phyloP scores from a whole-genome alignment of 1,140 invertebrate species.

The Pemphigus obesinymphae region DNA sequence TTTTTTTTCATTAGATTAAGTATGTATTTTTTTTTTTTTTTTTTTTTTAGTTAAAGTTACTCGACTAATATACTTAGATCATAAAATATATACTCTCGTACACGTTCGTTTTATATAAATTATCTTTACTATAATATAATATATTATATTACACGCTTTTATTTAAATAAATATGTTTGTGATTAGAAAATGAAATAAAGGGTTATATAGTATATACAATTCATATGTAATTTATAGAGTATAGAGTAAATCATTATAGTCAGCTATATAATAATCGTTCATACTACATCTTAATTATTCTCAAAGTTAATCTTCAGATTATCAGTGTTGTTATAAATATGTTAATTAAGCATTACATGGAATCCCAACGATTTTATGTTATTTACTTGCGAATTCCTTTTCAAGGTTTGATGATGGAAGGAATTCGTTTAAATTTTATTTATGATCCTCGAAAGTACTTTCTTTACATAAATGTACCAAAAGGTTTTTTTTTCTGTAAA shows the following conservation, averaged over 20 bases:
- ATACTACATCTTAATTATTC: background rate
- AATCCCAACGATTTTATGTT: background rate
- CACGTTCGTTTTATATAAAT: background rate
- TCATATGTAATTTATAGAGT: background rate
- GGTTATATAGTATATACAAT: background rate
- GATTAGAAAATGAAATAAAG: background rate
- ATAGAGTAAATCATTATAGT: background rate
- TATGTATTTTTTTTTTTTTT: background rate
- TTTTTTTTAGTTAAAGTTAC: no score
- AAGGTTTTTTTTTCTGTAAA: no score
- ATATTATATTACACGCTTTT: background rate
- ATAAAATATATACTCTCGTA: background rate
- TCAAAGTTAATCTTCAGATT: background rate
- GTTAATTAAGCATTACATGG: background rate
- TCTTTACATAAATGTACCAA: no score
- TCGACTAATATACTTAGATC: background rate
- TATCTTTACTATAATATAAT: no score
- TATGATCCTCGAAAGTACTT: no score
- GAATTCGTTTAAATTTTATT: slow-evolving; percentile 3
- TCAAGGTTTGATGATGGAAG: background rate
- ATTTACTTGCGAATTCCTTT: background rate
- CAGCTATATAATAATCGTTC: background rate
- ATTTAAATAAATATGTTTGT: background rate
- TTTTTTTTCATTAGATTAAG: background rate
- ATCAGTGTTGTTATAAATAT: background rate